phyloP scores from a whole-genome alignment of 2,888 invertebrate species.

The Malachius bipustulatus region DNA sequence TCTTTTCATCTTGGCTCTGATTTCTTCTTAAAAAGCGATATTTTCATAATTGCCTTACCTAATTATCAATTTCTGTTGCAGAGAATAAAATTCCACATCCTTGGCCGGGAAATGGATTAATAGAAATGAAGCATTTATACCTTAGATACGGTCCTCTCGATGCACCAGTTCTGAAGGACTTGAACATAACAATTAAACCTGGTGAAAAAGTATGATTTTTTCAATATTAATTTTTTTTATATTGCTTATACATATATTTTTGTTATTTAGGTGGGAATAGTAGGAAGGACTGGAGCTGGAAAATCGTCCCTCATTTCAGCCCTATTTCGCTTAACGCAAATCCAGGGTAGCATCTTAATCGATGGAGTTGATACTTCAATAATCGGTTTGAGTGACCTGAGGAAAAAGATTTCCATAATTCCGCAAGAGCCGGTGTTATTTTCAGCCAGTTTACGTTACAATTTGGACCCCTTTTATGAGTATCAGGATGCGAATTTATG shows the following conservation, averaged over 20 bases:
- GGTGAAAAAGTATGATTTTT: conserved; percentile 50
- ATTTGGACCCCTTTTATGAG: conserved; percentile 73
- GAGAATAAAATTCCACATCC: conserved; percentile 19
- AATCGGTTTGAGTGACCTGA: conserved; percentile 66
- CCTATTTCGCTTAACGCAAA: conserved; percentile 69
- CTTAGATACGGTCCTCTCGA: conserved; percentile 51
- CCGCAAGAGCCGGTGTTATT: conserved; percentile 87
- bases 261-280: conserved; percentile 60
- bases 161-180: conserved; percentile 54
- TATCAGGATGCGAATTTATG: conserved; percentile 63
- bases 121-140: conserved; percentile 47
- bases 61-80: too few relatives aligned
- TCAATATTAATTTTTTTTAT: too few relatives aligned
- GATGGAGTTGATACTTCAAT: conserved; percentile 59
- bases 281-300: conserved; percentile 81
- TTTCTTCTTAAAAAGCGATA: too few relatives aligned
- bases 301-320: conserved; percentile 75
- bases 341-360: conserved; percentile 63
- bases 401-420: conserved; percentile 78
- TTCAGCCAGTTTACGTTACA: conserved; percentile 70
- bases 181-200: conserved; percentile 47
- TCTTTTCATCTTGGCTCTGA: too few relatives aligned
- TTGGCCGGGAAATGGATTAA: conserved; percentile 51
- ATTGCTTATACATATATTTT: background rate
- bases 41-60: too few relatives aligned